Evolutionary conservation across 2,888 invertebrate species (phyloP), one percentile per base, ranked within the genome.

Genomic region (Dastarcus helophoroides): DNA sequence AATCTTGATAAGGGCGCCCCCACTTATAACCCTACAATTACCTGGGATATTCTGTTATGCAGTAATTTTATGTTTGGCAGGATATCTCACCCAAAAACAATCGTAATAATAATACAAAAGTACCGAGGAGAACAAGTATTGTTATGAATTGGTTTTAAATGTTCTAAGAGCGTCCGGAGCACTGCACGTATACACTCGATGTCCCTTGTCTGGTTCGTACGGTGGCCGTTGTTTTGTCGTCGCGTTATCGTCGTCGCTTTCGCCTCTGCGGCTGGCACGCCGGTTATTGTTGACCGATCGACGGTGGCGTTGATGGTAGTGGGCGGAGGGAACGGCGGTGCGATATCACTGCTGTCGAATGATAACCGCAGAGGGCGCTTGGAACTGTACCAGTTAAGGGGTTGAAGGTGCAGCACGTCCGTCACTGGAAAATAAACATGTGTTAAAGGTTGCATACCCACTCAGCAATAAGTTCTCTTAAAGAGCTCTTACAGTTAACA

Each of bases 381-480:
- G 30, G 31, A 27, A n/a, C 33, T 40, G 44, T 43, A 51, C 56
- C 51, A 49, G 39, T 41, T 36, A 26, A 35, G 42, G 44, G 57
- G 60, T 60, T 58, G 62, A 61, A 60, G 61, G 63, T 65, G 66
- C 68, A 68, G 66, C 64, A 65, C 68, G 64, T 69, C 68, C 68
- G 67, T 69, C 66, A 69, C 69, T 70, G 60, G 21, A 66, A 67
- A 38, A 26, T n/a, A n/a, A n/a, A n/a, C n/a, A n/a, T n/a, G n/a
- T n/a, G n/a, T n/a, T n/a, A n/a, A n/a, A n/a, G n/a, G n/a, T n/a
- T n/a, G n/a, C n/a, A n/a, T n/a, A n/a, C n/a, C n/a, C n/a, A n/a
- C n/a, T n/a, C n/a, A n/a, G n/a, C n/a, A n/a, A n/a, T n/a, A n/a
- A n/a, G n/a, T n/a, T n/a, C n/a, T n/a, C n/a, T n/a, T n/a, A n/a